A percentile compares a stretch with the other conserved stretches of the same genome.
Evolutionary conservation across 2,888 invertebrate species (phyloP).

Genomic region (Zelleria hepariella): DNA sequence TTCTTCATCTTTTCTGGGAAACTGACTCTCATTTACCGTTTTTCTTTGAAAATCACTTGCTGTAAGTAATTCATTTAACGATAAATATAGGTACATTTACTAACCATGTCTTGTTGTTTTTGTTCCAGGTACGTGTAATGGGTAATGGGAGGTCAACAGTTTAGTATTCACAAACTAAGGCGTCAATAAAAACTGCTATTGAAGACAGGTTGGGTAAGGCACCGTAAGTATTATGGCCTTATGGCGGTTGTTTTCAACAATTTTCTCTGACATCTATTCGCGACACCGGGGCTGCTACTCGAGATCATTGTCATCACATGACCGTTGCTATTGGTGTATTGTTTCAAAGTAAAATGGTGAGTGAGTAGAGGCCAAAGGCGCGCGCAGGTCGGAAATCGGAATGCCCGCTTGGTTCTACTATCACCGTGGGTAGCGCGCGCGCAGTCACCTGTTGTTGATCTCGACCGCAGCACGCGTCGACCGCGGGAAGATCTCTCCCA

Average conservation of each 20-base stretch:
- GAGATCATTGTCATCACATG: no score
- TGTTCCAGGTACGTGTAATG: constrained; percentile 38
- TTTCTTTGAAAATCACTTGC: constrained; percentile 11
- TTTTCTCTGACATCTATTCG: constrained; percentile 55
- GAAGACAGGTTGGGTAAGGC: constrained; percentile 26
- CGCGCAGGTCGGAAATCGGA: constrained; percentile 1
- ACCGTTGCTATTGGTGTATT: background rate
- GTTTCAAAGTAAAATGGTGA: background rate
- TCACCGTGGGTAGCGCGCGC: constrained; percentile 18
- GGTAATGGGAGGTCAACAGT: constrained; percentile 19
- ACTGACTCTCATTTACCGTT: background rate
- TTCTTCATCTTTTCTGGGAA: background rate
- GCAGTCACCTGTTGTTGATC: constrained; percentile 49
- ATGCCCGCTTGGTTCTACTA: constrained; percentile 7
- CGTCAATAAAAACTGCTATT: constrained; percentile 40
- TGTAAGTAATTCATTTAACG: no score
- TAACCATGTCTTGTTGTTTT: constrained; percentile 26
- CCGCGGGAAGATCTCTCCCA: constrained; percentile 3
- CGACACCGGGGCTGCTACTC: constrained; percentile 18
- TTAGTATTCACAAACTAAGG: constrained; percentile 33
- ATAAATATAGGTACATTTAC: no score
- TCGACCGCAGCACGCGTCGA: constrained; percentile 33
- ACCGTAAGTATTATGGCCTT: constrained; percentile 34
- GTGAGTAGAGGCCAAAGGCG: background rate
- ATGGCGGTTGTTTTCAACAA: constrained; percentile 46